Conservation (phyloP, 1,140 invertebrate genomes). For the Oscheius sp. region DNA sequence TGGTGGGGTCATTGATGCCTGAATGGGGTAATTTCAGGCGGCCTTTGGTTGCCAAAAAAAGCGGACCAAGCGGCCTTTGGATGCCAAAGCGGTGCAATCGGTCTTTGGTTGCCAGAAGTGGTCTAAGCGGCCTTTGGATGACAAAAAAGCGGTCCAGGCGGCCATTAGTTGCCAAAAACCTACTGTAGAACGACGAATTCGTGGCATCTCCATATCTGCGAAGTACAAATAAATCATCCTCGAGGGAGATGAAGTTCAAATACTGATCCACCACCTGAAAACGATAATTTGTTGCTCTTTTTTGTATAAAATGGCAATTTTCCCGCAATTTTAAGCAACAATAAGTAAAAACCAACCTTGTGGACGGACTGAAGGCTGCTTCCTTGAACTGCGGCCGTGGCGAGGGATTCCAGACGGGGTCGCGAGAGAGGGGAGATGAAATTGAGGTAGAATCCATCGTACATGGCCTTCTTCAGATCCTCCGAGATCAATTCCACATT, state of each 20-base stretch:
- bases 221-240: conserved; percentile 94
- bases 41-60: too few species aligned
- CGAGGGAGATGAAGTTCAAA: conserved; percentile 94
- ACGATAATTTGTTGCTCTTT: neutral
- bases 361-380: conserved; percentile 77
- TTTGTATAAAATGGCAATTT: neutral
- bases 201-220: conserved; percentile 42
- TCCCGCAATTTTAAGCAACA: too few species aligned
- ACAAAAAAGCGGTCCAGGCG: too few species aligned
- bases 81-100: too few species aligned
- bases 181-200: conserved; percentile 49
- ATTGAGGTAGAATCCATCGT: conserved; percentile 93
- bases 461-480: conserved; percentile 80
- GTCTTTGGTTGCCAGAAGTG: too few species aligned
- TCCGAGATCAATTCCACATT: conserved; percentile 83
- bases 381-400: conserved; percentile 81
- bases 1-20: conserved; percentile 90
- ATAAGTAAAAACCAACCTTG: conserved; percentile 72
- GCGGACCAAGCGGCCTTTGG: too few species aligned
- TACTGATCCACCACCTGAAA: conserved; percentile 86
- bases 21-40: too few species aligned
- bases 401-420: conserved; percentile 91
- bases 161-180: conserved; percentile 18
- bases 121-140: too few species aligned
- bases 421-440: conserved; percentile 93